phyloP scores from a whole-genome alignment of 2,113 vertebrate genomes.

The Chaetops frenatus region DNA sequence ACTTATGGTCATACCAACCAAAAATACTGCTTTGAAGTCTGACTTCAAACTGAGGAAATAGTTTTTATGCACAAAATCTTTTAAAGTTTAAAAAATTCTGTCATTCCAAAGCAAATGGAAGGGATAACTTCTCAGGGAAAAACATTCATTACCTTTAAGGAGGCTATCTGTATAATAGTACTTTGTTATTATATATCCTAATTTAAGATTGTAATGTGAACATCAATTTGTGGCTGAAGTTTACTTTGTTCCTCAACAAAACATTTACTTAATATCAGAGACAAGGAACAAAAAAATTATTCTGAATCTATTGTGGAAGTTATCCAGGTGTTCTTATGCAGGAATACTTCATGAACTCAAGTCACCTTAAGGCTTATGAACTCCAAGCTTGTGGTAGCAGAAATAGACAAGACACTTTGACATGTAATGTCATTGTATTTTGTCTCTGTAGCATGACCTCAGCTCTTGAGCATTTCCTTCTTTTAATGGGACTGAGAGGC shows the following conservation, averaged over 20 bases:
- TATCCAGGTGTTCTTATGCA: accelerated
- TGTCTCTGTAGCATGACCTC: background rate
- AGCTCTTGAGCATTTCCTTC: background rate
- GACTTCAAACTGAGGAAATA: background rate
- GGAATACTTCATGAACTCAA: background rate
- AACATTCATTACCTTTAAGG: background rate
- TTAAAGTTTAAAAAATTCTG: background rate
- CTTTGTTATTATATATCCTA: background rate
- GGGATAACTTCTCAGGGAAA: background rate
- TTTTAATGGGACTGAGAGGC: background rate
- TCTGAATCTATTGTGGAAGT: background rate
- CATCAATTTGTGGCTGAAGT: background rate
- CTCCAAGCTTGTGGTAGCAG: background rate
- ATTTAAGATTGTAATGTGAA: background rate
- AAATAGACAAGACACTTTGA: background rate
- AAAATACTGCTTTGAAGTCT: background rate
- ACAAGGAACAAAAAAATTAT: background rate
- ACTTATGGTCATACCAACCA: background rate
- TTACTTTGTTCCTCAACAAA: background rate
- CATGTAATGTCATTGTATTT: background rate
- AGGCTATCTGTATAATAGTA: background rate
- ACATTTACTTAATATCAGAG: background rate
- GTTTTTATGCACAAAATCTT: background rate
- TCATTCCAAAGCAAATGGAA: background rate
- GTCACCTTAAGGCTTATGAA: background rate